Evolutionary conservation across 2,888 invertebrate species (phyloP).

Genomic region (Theristus sp.): DNA sequence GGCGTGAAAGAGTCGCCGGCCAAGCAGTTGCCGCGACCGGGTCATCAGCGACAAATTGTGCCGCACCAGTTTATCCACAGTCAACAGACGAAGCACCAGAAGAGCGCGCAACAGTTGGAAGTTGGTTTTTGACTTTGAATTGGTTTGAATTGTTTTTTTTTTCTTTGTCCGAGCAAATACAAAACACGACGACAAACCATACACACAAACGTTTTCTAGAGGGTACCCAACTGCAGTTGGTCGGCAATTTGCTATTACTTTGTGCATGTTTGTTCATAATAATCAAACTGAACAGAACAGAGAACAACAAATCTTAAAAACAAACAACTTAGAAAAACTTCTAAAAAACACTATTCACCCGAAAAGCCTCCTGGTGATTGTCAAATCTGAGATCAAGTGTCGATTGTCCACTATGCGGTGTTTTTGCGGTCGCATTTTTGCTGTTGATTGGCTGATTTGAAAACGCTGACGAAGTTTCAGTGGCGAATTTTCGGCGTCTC

Average conservation of each 20-base stretch:
- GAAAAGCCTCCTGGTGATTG: neutral
- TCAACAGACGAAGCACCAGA: conserved; percentile 19
- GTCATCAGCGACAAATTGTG: conserved; percentile 19
- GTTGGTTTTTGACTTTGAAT: conserved; percentile 17
- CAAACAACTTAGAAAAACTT: neutral
- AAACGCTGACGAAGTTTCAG: too few relatives aligned
- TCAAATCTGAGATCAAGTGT: neutral
- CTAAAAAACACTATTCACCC: neutral
- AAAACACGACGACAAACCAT: too few relatives aligned
- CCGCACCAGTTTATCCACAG: conserved; percentile 18
- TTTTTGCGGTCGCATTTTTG: conserved; percentile 12
- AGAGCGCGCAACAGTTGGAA: conserved; percentile 20
- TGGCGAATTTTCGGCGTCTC: too few relatives aligned
- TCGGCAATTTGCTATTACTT: too few relatives aligned
- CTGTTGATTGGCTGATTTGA: too few relatives aligned
- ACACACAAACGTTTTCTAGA: too few relatives aligned
- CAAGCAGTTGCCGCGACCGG: conserved; percentile 14
- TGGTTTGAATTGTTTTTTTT: neutral
- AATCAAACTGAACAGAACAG: too few relatives aligned
- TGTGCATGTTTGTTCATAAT: too few relatives aligned
- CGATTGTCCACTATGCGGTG: neutral
- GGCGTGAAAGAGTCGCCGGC: conserved; percentile 12
- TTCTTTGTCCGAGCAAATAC: too few relatives aligned
- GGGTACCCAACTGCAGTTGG: too few relatives aligned
- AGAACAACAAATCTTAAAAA: neutral